Evolutionary conservation across 2,797 vertebrate species (phyloP), one percentile per base, ranked within the genome.

Genomic region (Danio jaintianensis): DNA sequence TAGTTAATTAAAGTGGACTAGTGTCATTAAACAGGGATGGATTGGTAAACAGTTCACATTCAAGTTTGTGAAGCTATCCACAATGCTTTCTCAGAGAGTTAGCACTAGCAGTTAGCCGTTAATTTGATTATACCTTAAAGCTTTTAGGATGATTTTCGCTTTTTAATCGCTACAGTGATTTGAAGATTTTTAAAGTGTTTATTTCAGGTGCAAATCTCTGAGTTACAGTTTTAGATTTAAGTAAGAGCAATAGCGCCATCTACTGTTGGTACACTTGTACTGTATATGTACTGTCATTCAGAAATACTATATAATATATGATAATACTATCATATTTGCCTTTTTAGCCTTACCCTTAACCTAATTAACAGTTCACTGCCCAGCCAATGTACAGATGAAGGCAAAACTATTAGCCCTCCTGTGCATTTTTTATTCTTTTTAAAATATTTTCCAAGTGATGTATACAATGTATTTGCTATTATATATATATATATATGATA

Each of bases 1-100:
- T 79, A 86, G 86, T 90, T 91, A 90, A 93, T 93, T 92, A 92
- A 91, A 85, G 75, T 50, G 77, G 82, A 82, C 78, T 84, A 85
- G 86, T 85, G 87, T 87, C 87, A 88, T 80, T 77, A 78, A 78
- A 78, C 16, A 45, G 69, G 55, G 64, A 82, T 70, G 69, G 47
- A 61, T 61, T 50, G n/a, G 47, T 75, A 61, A n/a, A 80, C 73
- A 86, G 82, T 38, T 7, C 40, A 36, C 38, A 61, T 59, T 58
- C 9, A 40, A 53, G 16, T 45, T 43, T 6, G 68, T 20, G 36
- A 71, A 18, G 3, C 42, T 13, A 42, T 71, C 1, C 36, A 42
- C 18, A 55, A 71, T 6, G 42, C 18, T 56, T 55, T 55, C 10
- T 55, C 20, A n/a, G 8, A 20, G 7, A 56, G 7, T 16, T 71